Conservation (phyloP, 2,888 invertebrate species). For the Acanthoscelides obtectus region DNA sequence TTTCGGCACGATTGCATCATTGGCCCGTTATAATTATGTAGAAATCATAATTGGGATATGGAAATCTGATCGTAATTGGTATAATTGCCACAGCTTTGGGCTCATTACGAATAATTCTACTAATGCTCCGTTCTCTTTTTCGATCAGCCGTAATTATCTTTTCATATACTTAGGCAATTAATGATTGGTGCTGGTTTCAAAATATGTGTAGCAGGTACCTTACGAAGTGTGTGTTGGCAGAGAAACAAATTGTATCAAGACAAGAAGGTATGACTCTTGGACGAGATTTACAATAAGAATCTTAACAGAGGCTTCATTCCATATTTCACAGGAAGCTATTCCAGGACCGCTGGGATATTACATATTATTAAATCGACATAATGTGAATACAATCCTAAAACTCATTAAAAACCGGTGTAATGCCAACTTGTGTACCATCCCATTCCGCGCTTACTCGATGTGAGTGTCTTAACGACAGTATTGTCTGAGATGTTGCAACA, state of each 20-base stretch:
- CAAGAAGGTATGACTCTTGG: neutral
- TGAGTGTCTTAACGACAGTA: too few relatives aligned
- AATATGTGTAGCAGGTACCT: neutral
- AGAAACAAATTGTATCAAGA: neutral
- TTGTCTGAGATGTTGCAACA: too few relatives aligned
- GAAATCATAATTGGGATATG: neutral
- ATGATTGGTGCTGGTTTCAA: neutral
- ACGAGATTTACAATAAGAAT: too few relatives aligned
- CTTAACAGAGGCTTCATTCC: too few relatives aligned
- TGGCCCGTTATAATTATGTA: neutral
- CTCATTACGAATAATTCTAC: neutral
- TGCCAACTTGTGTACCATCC: too few relatives aligned
- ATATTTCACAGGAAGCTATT: too few relatives aligned
- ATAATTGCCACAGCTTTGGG: neutral
- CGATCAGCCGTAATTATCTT: neutral
- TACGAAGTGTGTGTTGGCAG: neutral
- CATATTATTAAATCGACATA: too few relatives aligned
- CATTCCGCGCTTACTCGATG: too few relatives aligned
- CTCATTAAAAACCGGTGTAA: too few relatives aligned
- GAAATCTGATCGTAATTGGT: neutral
- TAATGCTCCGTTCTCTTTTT: neutral
- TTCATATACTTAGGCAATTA: neutral
- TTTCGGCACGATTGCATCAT: neutral
- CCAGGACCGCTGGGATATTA: too few relatives aligned
- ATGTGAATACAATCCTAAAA: too few relatives aligned